Conservation (phyloP, 2,888 invertebrate species). For the Helicoverpa assulta region DNA sequence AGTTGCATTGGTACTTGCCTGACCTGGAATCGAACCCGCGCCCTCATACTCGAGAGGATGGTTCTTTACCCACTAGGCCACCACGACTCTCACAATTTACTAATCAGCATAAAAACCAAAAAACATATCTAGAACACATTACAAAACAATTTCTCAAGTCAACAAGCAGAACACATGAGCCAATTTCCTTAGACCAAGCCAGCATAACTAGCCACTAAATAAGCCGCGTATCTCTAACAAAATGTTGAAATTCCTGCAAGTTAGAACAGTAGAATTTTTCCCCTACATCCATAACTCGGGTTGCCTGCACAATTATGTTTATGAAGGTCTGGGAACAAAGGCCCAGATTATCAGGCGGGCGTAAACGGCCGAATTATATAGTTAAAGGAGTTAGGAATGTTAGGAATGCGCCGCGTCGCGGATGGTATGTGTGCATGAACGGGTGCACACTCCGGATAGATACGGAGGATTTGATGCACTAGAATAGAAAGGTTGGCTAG, state of each 20-base stretch:
- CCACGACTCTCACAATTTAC: neutral
- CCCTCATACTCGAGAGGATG: too few relatives aligned
- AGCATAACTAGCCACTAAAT: slow-evolving; percentile 24
- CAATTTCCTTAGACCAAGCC: slow-evolving; percentile 27
- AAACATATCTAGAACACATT: neutral
- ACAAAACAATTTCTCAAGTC: slow-evolving; percentile 26
- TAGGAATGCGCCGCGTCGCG: slow-evolving; percentile 65
- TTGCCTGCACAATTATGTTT: slow-evolving; percentile 76
- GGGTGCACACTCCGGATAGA: slow-evolving; percentile 41
- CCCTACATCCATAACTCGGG: slow-evolving; percentile 73
- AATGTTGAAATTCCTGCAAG: slow-evolving; percentile 59
- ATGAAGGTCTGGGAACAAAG: slow-evolving; percentile 83
- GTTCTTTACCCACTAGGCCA: too few relatives aligned
- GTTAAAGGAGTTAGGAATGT: slow-evolving; percentile 76
- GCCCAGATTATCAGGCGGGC: slow-evolving; percentile 78
- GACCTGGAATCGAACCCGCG: too few relatives aligned
- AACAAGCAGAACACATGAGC: slow-evolving; percentile 34
- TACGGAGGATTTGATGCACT: slow-evolving; percentile 41
- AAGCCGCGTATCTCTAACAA: slow-evolving; percentile 40
- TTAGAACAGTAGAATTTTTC: slow-evolving; percentile 64
- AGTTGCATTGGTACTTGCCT: too few relatives aligned
- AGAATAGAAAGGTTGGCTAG: neutral
- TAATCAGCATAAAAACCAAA: neutral
- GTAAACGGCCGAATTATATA: slow-evolving; percentile 86
- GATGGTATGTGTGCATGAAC: slow-evolving; percentile 60